Evolutionary conservation across 2,888 invertebrate species (phyloP), one percentile per base, ranked within the genome.

Genomic region (Ptychoptera contaminata): DNA sequence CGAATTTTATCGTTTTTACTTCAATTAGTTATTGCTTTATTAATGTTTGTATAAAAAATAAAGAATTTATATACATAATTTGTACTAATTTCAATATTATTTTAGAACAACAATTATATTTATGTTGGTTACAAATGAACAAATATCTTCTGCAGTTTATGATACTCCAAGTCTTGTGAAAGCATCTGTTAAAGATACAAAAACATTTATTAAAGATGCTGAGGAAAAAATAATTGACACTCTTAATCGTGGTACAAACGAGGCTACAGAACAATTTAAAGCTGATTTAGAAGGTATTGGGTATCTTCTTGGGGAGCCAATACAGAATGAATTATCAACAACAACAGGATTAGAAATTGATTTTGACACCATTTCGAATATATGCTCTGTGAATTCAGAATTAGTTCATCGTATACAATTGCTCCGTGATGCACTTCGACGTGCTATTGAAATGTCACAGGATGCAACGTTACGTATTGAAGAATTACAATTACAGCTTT

Each of bases 291-390:
- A 42, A 16, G 86, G 80, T 61, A 75, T 82, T 34, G 81, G 81
- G 55, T 69, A 74, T 43, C 69, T 85, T 50, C 67, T 86, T 41
- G 86, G 85, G 5, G 75, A 77, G 53, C 82, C 84, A n/a, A 79
- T 84, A 55, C 82, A 81, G 63, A 70, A 73, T 54, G 77, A 82
- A 55, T 71, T 85, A 52, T 73, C 79, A 15, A 68, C 71, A 16
- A 82, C 82, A 59, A 84, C 82, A 46, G 83, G 82, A 48, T 72
- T 85, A 45, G 82, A 84, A 58, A 69, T 79, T 43, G 82, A 82
- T 43, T 69, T 83, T 52, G 79, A 80, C 54, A 76, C 77, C 23
- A 68, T 86, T 52, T 69, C 73, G 40, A 79, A 80, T 57, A 75
- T 85, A 50, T 77, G 78, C 58, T 65, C 74, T 64, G 65, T 61